These are phyloP conservation scores for Eilema depressum DNA, from an alignment of 2,888 invertebrate species.

Conservation along the genomic window DNA sequence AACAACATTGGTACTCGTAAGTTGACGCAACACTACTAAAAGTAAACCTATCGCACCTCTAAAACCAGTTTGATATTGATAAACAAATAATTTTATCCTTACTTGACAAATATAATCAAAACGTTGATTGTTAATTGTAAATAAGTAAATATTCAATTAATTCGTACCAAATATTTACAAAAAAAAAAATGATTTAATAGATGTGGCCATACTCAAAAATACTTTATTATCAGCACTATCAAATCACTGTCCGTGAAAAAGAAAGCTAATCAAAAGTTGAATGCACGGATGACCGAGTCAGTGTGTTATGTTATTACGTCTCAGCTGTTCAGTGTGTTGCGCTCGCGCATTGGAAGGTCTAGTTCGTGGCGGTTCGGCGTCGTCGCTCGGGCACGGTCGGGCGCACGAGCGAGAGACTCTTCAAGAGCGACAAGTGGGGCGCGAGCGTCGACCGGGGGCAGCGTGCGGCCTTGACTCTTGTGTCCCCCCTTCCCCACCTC, in stretches of 20 bases:
- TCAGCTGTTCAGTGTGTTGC: conserved; percentile 84
- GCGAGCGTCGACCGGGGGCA: conserved; percentile 93
- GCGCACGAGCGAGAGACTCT: conserved; percentile 70
- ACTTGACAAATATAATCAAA: background rate
- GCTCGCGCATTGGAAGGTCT: conserved; percentile 85
- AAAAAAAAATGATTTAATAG: background rate
- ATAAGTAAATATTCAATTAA: background rate
- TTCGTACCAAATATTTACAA: background rate
- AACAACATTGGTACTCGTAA: conserved; percentile 34
- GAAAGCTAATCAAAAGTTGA: conserved; percentile 87
- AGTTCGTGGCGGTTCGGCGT: conserved; percentile 79
- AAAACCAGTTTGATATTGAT: conserved; percentile 22
- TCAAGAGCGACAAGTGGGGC: conserved; percentile 81
- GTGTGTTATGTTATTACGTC: conserved; percentile 86
- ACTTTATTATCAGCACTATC: conserved; percentile 58
- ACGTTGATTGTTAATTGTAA: background rate
- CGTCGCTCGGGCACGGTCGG: conserved; percentile 69
- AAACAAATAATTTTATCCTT: background rate
- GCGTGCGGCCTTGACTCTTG: conserved; percentile 92
- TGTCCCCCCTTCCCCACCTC: conserved; percentile 63
- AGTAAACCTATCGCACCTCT: conserved; percentile 32
- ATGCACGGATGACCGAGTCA: conserved; percentile 87
- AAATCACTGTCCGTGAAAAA: conserved; percentile 79
- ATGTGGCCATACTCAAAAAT: conserved; percentile 31
- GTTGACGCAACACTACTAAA: conserved; percentile 28